Conservation (phyloP, 2,113 vertebrate genomes). For the Lonchura striata region DNA sequence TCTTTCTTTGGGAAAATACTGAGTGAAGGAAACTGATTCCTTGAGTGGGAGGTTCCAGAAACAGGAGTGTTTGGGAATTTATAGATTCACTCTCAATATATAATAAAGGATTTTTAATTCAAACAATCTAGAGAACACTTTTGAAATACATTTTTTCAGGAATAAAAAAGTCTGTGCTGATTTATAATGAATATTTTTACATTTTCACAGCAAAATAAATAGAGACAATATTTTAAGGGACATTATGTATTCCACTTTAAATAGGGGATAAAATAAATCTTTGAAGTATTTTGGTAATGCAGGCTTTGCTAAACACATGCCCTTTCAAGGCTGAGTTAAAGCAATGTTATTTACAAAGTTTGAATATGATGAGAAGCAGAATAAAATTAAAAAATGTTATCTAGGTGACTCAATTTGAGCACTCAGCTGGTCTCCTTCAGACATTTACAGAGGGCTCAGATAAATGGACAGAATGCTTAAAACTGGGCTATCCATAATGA, state of each 20-base stretch:
- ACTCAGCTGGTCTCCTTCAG: constrained; percentile 1
- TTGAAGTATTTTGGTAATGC: neutral
- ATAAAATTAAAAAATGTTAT: constrained; percentile 44
- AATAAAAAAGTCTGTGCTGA: neutral
- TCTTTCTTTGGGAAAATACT: neutral
- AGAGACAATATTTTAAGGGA: neutral
- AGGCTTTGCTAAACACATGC: neutral
- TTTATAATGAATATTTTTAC: constrained; percentile 11
- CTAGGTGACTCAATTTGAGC: neutral
- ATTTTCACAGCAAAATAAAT: neutral
- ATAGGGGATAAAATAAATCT: constrained; percentile 1
- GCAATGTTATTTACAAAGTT: neutral
- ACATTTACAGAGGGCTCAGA: neutral
- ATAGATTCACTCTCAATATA: neutral
- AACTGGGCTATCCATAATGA: constrained; percentile 13
- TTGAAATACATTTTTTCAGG: neutral
- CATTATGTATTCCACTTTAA: neutral
- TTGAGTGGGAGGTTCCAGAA: neutral
- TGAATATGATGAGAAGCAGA: constrained; percentile 35
- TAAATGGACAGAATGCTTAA: constrained; percentile 41
- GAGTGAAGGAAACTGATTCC: neutral
- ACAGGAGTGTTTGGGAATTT: neutral
- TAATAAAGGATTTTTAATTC: constrained; percentile 10
- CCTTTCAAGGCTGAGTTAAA: neutral
- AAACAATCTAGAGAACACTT: neutral